A percentile compares a stretch with the other conserved stretches of the same genome.
Conservation (phyloP, 1,140 invertebrate species). For the Drosophila persimilis region DNA sequence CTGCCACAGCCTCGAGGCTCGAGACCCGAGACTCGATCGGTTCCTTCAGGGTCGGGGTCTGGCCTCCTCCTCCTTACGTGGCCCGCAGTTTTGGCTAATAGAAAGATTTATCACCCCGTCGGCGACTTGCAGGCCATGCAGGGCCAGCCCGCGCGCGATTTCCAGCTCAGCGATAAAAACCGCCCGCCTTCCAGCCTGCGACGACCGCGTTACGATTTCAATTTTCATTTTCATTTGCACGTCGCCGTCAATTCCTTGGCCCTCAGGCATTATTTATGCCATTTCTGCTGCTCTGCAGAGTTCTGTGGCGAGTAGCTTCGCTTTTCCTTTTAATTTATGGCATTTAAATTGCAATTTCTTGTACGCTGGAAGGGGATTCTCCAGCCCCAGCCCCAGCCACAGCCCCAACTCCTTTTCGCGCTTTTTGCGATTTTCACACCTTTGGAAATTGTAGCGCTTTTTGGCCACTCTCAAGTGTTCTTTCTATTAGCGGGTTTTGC, state of each 20-base stretch:
- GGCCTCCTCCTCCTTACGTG: constrained; percentile 26
- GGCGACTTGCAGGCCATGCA: constrained; percentile 56
- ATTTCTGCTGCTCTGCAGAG: constrained; percentile 14
- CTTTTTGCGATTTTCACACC: constrained; percentile 63
- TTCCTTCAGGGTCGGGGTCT: constrained; percentile 3
- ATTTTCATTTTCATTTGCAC: constrained; percentile 79
- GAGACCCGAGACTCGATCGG: too few relatives aligned
- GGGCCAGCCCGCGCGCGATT: constrained; percentile 34
- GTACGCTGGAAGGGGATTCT: constrained; percentile 26
- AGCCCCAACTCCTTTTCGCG: neutral
- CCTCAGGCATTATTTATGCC: constrained; percentile 68
- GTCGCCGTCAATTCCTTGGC: constrained; percentile 58
- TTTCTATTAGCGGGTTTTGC: constrained; percentile 64
- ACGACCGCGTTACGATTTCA: constrained; percentile 62
- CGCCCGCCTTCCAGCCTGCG: constrained; percentile 34
- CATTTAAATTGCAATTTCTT: constrained; percentile 82
- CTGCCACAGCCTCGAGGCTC: constrained; percentile 1
- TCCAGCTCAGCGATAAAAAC: constrained; percentile 65
- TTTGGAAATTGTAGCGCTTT: constrained; percentile 65
- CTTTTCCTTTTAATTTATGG: constrained; percentile 76
- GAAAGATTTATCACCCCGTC: constrained; percentile 79
- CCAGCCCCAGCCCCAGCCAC: too few relatives aligned
- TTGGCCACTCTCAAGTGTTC: constrained; percentile 47
- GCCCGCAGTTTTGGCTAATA: constrained; percentile 73
- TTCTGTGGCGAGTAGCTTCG: constrained; percentile 41